Evolutionary conservation across 2,888 invertebrate species (phyloP).

Genomic region (Aphodius granarius): DNA sequence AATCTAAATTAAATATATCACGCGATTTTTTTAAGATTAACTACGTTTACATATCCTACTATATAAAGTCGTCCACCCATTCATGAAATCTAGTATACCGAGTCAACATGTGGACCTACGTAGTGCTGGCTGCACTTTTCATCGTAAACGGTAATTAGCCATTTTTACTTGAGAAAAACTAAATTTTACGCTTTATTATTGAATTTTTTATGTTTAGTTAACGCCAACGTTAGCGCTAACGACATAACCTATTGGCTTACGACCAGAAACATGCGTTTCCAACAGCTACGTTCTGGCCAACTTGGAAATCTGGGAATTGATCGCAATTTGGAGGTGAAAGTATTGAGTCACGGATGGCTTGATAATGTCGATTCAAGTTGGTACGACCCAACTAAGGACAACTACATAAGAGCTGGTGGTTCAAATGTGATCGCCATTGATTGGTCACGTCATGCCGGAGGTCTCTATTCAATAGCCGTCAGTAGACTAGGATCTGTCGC

Average conservation of each 20-base stretch:
- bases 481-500: conserved; percentile 15
- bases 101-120: background rate
- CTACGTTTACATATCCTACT: background rate
- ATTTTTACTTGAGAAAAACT: too few species aligned
- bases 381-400: conserved; percentile 16
- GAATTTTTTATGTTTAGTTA: background rate
- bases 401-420: conserved; percentile 12
- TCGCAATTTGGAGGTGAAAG: conserved; percentile 13
- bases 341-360: conserved; percentile 20
- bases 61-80: background rate
- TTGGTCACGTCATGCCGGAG: conserved; percentile 17
- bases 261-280: background rate
- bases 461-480: conserved; percentile 2
- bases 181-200: too few species aligned
- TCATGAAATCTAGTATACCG: background rate
- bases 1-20: background rate
- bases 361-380: conserved; percentile 18
- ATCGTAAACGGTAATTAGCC: background rate
- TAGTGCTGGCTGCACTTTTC: background rate
- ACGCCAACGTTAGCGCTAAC: conserved; percentile 7
- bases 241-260: conserved; percentile 11
- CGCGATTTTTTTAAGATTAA: background rate
- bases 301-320: background rate
- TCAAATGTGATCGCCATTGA: conserved; percentile 19
- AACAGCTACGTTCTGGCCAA: background rate